Percentiles rank a stretch among this genome's conserved stretches.
These are phyloP conservation scores for Malthinus seriepunctatus DNA, from an alignment of 2,888 invertebrate genomes.

Conservation along the genomic window DNA sequence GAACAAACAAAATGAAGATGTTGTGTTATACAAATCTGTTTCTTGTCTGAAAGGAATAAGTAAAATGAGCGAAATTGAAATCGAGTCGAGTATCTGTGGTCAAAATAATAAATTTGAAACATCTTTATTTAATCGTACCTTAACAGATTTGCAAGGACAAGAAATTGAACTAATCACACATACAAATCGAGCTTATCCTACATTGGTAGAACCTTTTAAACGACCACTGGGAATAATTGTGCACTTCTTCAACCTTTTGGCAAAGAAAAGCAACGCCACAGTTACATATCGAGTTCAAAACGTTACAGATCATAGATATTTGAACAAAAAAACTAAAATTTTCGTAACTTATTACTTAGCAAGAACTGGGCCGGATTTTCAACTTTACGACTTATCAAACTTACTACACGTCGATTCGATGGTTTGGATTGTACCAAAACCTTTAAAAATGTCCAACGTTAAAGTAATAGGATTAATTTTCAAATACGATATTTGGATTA, in stretches of 20 bases:
- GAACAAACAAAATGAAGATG: neutral
- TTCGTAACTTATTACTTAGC: neutral
- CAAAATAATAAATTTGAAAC: neutral
- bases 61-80: neutral
- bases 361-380: neutral
- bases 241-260: neutral
- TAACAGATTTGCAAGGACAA: neutral
- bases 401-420: neutral
- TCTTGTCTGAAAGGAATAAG: neutral
- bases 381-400: neutral
- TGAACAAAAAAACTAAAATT: neutral
- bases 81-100: neutral
- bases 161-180: neutral
- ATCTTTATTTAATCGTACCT: neutral
- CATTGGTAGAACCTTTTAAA: neutral
- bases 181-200: neutral
- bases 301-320: neutral
- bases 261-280: neutral
- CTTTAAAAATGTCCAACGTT: neutral
- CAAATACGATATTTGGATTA: neutral
- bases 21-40: neutral
- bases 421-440: conserved; percentile 5
- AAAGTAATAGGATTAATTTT: neutral
- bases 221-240: neutral
- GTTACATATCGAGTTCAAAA: neutral